These are phyloP conservation scores for Pandion haliaetus DNA, from an alignment of 2,113 vertebrate species.

Conservation along the genomic window DNA sequence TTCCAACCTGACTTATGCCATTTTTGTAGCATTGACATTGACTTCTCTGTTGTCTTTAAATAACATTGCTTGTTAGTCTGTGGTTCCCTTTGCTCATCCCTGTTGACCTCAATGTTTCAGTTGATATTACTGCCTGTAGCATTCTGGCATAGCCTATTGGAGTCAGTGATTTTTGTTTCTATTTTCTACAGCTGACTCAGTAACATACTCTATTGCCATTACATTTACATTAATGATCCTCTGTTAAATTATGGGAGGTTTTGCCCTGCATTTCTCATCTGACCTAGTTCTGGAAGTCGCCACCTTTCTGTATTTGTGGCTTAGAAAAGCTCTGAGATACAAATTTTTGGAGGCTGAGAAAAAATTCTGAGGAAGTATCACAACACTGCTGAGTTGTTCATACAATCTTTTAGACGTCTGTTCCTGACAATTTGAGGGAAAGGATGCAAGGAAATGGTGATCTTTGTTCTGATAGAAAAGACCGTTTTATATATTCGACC, in stretches of 20 bases:
- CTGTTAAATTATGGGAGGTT: not conserved
- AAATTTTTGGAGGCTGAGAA: not conserved
- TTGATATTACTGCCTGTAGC: conserved; percentile 1
- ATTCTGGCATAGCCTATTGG: not conserved
- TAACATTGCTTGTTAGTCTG: not conserved
- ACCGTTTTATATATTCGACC: not conserved
- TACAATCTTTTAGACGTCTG: not conserved
- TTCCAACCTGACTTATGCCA: not conserved
- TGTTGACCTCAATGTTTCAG: conserved; percentile 41
- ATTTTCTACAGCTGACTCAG: not conserved
- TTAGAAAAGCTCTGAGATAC: not conserved
- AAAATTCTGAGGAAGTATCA: not conserved
- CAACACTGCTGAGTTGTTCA: not conserved
- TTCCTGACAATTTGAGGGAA: not conserved
- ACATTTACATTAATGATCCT: not conserved
- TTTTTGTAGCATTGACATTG: not conserved
- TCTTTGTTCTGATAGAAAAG: not conserved
- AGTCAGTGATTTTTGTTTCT: conserved; percentile 1
- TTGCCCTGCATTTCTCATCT: not conserved
- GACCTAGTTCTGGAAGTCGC: not conserved
- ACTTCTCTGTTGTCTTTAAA: not conserved
- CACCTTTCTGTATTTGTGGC: not conserved
- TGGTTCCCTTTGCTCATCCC: not conserved
- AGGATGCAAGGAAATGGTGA: not conserved
- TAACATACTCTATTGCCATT: not conserved